A percentile compares a stretch with the other conserved stretches of the same genome.
phyloP scores from a whole-genome alignment of 2,113 vertebrate species.

The Chrysochloris asiatica region DNA sequence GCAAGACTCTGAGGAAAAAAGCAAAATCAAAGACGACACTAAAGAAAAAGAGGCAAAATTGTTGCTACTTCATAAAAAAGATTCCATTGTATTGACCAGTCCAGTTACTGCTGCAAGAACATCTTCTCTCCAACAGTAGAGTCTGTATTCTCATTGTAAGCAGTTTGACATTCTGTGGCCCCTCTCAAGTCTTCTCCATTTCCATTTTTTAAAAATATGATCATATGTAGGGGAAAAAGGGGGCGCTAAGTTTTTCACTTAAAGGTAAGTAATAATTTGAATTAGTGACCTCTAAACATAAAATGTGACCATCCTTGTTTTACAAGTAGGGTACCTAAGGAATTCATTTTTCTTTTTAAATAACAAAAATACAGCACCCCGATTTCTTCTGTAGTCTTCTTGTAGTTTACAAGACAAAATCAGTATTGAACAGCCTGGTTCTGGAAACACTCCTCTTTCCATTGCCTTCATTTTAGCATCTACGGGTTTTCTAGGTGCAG shows the following conservation, averaged over 20 bases:
- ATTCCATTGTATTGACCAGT: neutral
- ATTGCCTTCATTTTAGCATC: neutral
- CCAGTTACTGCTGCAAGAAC: neutral
- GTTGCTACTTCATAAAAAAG: neutral
- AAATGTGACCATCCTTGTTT: slow-evolving; percentile 43
- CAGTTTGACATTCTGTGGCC: neutral
- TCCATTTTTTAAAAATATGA: neutral
- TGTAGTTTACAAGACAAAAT: neutral
- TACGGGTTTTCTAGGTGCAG: neutral
- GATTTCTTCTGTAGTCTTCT: neutral
- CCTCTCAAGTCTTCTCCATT: neutral
- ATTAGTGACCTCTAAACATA: neutral
- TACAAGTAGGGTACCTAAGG: neutral
- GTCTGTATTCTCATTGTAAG: neutral
- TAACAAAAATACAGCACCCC: neutral
- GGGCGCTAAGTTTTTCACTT: neutral
- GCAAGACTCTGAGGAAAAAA: neutral
- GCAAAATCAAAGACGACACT: neutral
- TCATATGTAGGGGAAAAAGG: neutral
- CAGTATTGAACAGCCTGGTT: neutral
- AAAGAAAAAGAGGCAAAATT: neutral
- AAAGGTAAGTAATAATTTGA: neutral
- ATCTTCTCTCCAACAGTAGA: neutral
- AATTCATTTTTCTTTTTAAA: slow-evolving; percentile 32
- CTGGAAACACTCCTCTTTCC: neutral